Base-by-base conservation (phyloP, 2,888 invertebrate genomes). In the Perithous albicinctus region DNA sequence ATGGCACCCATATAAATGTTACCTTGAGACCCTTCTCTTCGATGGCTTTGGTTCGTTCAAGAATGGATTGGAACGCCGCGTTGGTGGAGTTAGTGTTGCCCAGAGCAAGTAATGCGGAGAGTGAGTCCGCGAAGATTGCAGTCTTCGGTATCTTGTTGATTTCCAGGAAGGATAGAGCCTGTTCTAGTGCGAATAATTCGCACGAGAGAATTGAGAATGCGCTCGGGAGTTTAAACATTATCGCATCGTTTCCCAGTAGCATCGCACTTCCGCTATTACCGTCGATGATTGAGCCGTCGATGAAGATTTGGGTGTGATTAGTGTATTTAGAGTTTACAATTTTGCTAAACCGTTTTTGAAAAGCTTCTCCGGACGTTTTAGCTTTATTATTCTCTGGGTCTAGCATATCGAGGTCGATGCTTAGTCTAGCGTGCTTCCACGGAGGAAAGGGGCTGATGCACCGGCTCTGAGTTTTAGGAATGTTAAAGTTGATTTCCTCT, bases 201-300 rank as follows among this genome's bases (percentile, higher is more conserved):
- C 64, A 66, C 23, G 66, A 75, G 41, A 56, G 23, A 15, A n/a
- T n/a, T n/a, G n/a, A n/a, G n/a, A n/a, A n/a, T n/a, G n/a, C n/a
- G n/a, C n/a, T n/a, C n/a, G n/a, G 51, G 12, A 75, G 46, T 64
- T 23, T 75, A 32, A n/a, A 64, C 23, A 23, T 38, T 10, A 56
- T 6, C 29, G n/a, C 56, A 20, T 29, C 32, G 6, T 56, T n/a
- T 12, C 15, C 56, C 12, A 56, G n/a, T 6, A 32, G 6, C 6
- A 56, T 29, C 6, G 56, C 29, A 32, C 56, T 15, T 29, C 29
- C 56, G n/a, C 56, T 23, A 7, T 54, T 29, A 10, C n/a, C n/a
- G n/a, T n/a, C n/a, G n/a, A n/a, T n/a, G n/a, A n/a, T n/a, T n/a
- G n/a, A n/a, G n/a, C n/a, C n/a, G n/a, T n/a, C n/a, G n/a, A n/a